Conservation (phyloP, 2,888 invertebrate genomes). For the Phlogophora meticulosa region DNA sequence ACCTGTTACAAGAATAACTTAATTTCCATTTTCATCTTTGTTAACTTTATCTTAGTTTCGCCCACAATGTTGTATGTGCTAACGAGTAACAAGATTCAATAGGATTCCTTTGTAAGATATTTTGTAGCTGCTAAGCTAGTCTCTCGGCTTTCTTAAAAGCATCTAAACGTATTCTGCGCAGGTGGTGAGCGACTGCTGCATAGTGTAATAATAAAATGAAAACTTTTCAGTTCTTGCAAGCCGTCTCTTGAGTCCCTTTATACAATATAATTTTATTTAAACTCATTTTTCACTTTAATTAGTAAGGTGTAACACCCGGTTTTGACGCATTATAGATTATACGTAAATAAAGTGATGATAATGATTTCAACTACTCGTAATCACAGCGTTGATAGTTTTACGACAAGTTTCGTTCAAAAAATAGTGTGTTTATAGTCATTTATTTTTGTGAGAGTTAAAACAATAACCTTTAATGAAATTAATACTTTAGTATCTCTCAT, state of each 20-base stretch:
- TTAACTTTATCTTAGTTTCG: conserved; percentile 24
- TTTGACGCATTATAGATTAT: no score
- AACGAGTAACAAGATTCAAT: conserved; percentile 14
- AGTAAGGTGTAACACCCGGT: no score
- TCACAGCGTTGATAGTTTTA: no score
- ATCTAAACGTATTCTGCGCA: conserved; percentile 2
- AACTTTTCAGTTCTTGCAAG: conserved; percentile 38
- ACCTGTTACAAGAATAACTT: conserved; percentile 37
- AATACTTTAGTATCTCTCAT: not conserved
- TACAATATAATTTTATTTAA: conserved; percentile 31
- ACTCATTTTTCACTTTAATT: conserved; percentile 3
- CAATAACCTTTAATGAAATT: not conserved
- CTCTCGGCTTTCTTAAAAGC: conserved; percentile 12
- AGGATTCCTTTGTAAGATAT: conserved; percentile 2
- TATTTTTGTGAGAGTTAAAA: not conserved
- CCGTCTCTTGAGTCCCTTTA: conserved; percentile 18
- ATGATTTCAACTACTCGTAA: no score
- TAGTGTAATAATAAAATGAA: conserved; percentile 31
- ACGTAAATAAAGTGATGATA: no score
- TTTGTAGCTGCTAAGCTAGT: conserved; percentile 3
- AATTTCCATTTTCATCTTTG: conserved; percentile 32
- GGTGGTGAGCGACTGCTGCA: conserved; percentile 16
- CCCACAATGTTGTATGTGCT: conserved; percentile 21
- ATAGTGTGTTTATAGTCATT: not conserved
- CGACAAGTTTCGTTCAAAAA: not conserved